Evolutionary conservation across 1,140 invertebrate genomes (phyloP), one percentile per base, ranked within the genome.

Genomic region (Drosophila serrata): DNA sequence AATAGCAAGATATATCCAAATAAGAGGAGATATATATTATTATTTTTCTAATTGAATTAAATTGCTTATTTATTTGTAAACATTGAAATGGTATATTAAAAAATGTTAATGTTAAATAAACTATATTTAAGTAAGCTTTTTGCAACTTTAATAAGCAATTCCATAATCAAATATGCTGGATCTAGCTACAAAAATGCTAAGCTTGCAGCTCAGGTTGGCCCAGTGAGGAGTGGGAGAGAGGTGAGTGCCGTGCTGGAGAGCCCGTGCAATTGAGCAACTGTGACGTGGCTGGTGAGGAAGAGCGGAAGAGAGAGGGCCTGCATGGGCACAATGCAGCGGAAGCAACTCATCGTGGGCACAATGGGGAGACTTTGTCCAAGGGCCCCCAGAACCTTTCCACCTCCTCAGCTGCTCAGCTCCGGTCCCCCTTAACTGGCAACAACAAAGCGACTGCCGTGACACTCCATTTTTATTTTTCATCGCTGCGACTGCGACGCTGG

Each of bases 401-500:
- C 9, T 22, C n/a, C 35, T 37, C 31, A n/a, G 17, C 39, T 17
- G 22, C 27, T 17, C 24, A 8, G 17, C 17, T 13, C 17, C 29
- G 24, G 48, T 31, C 13, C 31, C 35, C 33, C 8, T 6, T 35
- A 31, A 33, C 8, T 6, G 22, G 17, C 49, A 53, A 22, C 45
- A 61, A 62, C 55, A 70, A 61, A 63, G 61, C 75, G 67, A 51
- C 63, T 68, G 86, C 78, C 85, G 81, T 90, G 85, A 85, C 85
- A 90, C 85, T 90, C 85, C 85, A 90, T 90, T 90, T 90, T 90
- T 85, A 90, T 90, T 88, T 90, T 65, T 60, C 67, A 59, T 60
- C 56, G 57, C 79, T 70, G 74, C 58, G 75, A 48, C 61, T 70
- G 74, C 58, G 75, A 48, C 61, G 60, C 65, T 73, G 82, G 82